Evolutionary conservation across 2,113 vertebrate species (phyloP), one percentile per base, ranked within the genome.

Genomic region (Sceloporus undulatus): DNA sequence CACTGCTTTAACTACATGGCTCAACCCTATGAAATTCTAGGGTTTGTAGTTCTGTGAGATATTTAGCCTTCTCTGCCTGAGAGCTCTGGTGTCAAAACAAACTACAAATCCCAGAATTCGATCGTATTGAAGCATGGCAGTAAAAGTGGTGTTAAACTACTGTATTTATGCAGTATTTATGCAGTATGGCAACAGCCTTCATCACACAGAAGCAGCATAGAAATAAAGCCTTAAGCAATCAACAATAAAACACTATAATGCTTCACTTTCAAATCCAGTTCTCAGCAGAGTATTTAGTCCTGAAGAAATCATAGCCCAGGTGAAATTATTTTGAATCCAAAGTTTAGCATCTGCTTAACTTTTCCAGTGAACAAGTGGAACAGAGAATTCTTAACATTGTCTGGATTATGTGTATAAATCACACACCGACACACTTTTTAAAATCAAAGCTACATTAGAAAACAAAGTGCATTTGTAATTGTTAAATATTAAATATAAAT

Each of bases 401-500:
- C 52, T 59, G 52, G 18, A 54, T 87, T n/a, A 9, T 71, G 38
- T 16, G 42, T 52, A 9, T 19, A 74, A 87, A 75, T 38, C 8
- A 13, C 11, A 56, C 54, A 16, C 6, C 18, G 1, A 0, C 25
- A 10, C 0, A 5, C 11, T 16, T n/a, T n/a, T 65, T 34, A 8
- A 79, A 62, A 80, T 34, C 34, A 38, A 62, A 34, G 77, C 56
- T 48, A 52, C 62, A 75, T 78, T 68, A 34, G 10, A 23, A 82
- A 62, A n/a, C 25, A 68, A 70, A 66, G 11, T 6, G 5, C 54
- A 62, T 6, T 34, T 68, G 34, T 74, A 59, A 9, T 73, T 87
- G 68, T 73, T 65, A 29, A 10, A 76, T 71, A 56, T 23, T 48
- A 21, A 40, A 62, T 81, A 52, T 27, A 73, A 62, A 6, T 81